Percentiles rank a stretch among this genome's conserved stretches.
Evolutionary conservation across 2,888 invertebrate genomes (phyloP).

Genomic region (Agelastica alni): DNA sequence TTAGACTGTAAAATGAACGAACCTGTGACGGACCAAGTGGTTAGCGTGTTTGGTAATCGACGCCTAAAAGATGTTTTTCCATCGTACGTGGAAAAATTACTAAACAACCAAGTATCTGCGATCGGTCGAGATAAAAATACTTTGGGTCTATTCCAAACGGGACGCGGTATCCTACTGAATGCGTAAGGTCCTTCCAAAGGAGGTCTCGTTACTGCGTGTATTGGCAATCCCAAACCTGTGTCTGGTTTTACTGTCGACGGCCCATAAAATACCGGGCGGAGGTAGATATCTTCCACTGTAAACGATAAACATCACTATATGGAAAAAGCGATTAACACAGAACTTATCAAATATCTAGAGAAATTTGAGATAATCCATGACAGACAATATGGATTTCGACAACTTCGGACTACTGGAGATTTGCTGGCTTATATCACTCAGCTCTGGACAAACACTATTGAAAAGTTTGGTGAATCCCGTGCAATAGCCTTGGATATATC

Average conservation of each 20-base stretch:
- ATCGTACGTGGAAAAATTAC: slow-evolving; percentile 76
- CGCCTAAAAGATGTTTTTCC: slow-evolving; percentile 65
- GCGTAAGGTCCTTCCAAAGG: slow-evolving; percentile 89
- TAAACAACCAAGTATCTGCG: slow-evolving; percentile 81
- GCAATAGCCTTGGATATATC: too few species aligned
- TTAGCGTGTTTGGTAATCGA: slow-evolving; percentile 79
- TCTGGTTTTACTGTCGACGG: slow-evolving; percentile 56
- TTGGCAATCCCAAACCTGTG: slow-evolving; percentile 52
- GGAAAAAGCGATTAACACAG: too few species aligned
- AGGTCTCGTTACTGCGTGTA: slow-evolving; percentile 71
- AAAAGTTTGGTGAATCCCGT: too few species aligned
- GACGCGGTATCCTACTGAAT: slow-evolving; percentile 83
- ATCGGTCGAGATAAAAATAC: slow-evolving; percentile 76
- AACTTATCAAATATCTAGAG: too few species aligned
- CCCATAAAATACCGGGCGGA: slow-evolving; percentile 55
- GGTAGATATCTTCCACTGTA: slow-evolving; percentile 55
- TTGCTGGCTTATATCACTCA: too few species aligned
- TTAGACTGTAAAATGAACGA: too few species aligned
- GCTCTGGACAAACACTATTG: too few species aligned
- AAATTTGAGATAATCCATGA: too few species aligned
- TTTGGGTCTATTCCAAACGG: slow-evolving; percentile 77
- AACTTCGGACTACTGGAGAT: too few species aligned
- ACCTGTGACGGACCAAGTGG: slow-evolving; percentile 80
- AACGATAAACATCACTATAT: too few species aligned
- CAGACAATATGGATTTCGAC: too few species aligned